A percentile compares a stretch with the other conserved stretches of the same genome.
phyloP scores from a whole-genome alignment of 2,113 vertebrate genomes.

The Xiphophorus hellerii region DNA sequence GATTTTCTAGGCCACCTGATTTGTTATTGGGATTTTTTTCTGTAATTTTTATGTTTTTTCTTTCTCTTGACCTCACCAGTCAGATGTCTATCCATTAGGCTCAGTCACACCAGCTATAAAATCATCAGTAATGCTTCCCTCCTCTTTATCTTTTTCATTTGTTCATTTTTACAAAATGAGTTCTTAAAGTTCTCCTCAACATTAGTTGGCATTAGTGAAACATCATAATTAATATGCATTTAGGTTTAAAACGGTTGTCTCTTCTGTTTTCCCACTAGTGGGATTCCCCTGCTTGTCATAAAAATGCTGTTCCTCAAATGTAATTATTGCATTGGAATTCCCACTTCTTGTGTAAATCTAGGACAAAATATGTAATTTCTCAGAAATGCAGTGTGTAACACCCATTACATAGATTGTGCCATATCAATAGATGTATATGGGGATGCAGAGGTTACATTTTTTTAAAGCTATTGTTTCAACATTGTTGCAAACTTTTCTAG shows the following conservation, averaged over 20 bases:
- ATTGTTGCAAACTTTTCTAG: no score
- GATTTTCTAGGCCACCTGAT: slow-evolving; percentile 20
- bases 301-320: neutral
- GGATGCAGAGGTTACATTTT: no score
- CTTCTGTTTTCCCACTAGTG: no score
- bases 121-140: neutral
- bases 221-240: no score
- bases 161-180: no score
- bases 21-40: slow-evolving; percentile 13
- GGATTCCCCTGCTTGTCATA: no score
- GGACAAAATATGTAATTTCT: neutral
- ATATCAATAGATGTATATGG: neutral
- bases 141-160: neutral
- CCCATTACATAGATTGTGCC: neutral
- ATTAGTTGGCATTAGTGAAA: no score
- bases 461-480: no score
- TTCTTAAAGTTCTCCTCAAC: no score
- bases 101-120: neutral
- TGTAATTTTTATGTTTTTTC: slow-evolving; percentile 8
- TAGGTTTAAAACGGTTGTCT: no score
- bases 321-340: neutral
- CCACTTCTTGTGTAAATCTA: neutral
- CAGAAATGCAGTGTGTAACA: neutral
- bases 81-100: neutral
- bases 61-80: neutral